Base-by-base conservation (phyloP, 2,113 vertebrate genomes). In the Platichthys stellatus region DNA sequence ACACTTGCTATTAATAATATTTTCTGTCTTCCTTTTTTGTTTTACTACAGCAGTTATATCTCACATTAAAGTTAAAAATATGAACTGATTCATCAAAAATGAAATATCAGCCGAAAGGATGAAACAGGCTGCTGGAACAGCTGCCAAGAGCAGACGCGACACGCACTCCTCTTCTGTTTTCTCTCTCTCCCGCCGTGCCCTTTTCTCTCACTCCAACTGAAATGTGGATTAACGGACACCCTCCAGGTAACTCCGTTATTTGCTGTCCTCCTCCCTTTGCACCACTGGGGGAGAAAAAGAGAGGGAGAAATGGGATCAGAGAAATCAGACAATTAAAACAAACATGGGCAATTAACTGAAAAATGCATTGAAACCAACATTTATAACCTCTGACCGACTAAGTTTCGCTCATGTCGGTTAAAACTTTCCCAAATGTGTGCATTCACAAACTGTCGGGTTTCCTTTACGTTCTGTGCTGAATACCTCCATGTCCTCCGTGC, bases 211-310 rank as follows among this genome's bases (percentile, higher is more conserved):
- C 90, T 91, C 90, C 87, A 74, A 86, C 82, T 89, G 79, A 90
- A 93, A 93, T 75, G 88, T 90, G 87, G 88, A 90, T 82, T 83
- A 91, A 91, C 79, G 90, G 89, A 92, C 92, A 91, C 89, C 92
- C 80, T 91, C 86, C 85, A 89, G 93, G 91, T 92, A 81, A 92
- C 89, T 90, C 91, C 89, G 90, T 78, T 84, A 84, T 83, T 90
- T 89, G 81, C 89, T 86, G 88, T 86, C 88, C 85, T 81, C 90
- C 88, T 92, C 84, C 90, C 82, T 90, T 84, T 84, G 84, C 80
- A 88, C 89, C 84, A 86, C 88, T 90, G 74, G 76, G 23, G n/a
- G 21, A 4, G 38, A 26, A 62, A 58, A 71, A 26, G 74, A 5
- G 68, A 58, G 23, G 5, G 14, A 28, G 24, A 71, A 35, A 74